Base-by-base conservation (phyloP, 2,888 invertebrate species). In the Eristalis intricaria region DNA sequence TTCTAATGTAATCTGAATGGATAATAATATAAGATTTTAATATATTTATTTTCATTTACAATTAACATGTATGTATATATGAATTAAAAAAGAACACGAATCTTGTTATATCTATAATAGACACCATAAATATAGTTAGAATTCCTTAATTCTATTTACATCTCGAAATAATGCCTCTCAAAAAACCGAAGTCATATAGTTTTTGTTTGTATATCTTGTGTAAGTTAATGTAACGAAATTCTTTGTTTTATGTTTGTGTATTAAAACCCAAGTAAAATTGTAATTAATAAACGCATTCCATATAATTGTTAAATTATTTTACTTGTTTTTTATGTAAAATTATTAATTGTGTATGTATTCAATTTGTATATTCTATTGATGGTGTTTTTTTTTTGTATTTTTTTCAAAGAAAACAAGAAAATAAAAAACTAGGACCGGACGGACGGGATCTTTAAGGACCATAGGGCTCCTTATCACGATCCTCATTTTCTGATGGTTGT, bases 401-500 rank as follows among this genome's bases (percentile, higher is more conserved):
- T 81, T 74, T 83, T 91, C 90, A 92, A 90, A 93, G 90, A 91
- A 92, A 93, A 91, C 93, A 93, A 88, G 93, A 93, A 90, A 93
- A 93, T 90, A 93, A 91, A 91, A 93, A 92, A 91, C 93, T 92
- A 90, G 92, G 91, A 92, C 93, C 93, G 91, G 93, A 92, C 91
- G 92, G 91, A 91, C 91, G 91, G 91, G 92, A 90, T 90, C 91
- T 92, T 91, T 91, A 92, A 91, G 91, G 91, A 90, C 91, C 90
- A 89, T 89, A 89, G 91, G 91, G 91, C 91, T 93, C 92, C 90
- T 91, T 92, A 80, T 91, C 91, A 77, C 91, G 91, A 83, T 93
- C 92, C 93, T 95, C 95, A 93, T 95, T 95, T 93, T 95, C 94
- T 91, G 95, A 94, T 92, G 90, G 90, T 85, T 78, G 88, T 58